phyloP scores from a whole-genome alignment of 2,888 invertebrate genomes.

The Hypomecis atomaria region DNA sequence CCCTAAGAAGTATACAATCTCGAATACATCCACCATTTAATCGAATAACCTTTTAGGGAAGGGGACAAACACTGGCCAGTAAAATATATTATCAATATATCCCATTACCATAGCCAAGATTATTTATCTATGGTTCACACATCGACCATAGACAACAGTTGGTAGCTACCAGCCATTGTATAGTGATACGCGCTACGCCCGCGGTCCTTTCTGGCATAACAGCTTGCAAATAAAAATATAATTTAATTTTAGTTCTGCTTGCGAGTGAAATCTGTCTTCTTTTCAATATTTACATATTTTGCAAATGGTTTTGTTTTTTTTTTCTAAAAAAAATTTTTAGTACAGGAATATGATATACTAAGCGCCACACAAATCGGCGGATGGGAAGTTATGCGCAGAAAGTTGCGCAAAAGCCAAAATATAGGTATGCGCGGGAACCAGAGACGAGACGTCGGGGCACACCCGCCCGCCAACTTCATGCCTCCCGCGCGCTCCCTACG shows the following conservation, averaged over 20 bases:
- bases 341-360: no score
- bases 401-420: no score
- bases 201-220: constrained; percentile 68
- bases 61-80: constrained; percentile 33
- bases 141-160: constrained; percentile 69
- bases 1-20: no score
- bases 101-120: constrained; percentile 60
- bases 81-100: constrained; percentile 42
- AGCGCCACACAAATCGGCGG: no score
- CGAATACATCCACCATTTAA: no score
- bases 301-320: no score
- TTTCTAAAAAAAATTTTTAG: no score
- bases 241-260: constrained; percentile 27
- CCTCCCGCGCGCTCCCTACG: no score
- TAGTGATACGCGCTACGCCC: constrained; percentile 70
- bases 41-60: constrained; percentile 5
- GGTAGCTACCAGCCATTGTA: constrained; percentile 74
- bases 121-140: constrained; percentile 56
- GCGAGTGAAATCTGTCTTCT: constrained; percentile 25
- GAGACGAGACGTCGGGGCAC: no score
- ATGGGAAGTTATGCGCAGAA: no score
- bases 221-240: constrained; percentile 75
- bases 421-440: no score
- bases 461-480: no score
- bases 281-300: background rate